Evolutionary conservation across 2,113 vertebrate species (phyloP), one percentile per base, ranked within the genome.

Genomic region (Sciurus niger): DNA sequence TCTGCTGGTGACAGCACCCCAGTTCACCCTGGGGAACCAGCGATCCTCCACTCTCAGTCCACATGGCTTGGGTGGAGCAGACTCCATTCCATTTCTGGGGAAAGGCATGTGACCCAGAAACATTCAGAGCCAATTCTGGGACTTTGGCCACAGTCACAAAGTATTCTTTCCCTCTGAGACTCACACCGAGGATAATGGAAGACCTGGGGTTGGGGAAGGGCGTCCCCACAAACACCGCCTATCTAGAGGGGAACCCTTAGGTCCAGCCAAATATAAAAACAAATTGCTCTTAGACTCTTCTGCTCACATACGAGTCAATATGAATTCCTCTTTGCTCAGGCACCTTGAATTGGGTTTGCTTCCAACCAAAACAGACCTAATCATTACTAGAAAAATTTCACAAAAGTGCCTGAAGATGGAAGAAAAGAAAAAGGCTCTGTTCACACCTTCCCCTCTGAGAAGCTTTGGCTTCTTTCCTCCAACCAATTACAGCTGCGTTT

Each of bases 21-120:
- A 11, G 67, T n/a, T 51, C 63, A 30, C 80, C 77, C n/a, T 34
- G 22, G 77, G 80, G 40, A 70, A 37, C 14, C 20, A 55, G 60
- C 0, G 6, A 28, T 89, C 53, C 63, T 76, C 43, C 2, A 63
- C 20, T 80, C 67, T 94, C 18, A 18, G 34, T 40, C 60, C 89
- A 7, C 9, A 74, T 37, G 70, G 18, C 30, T 58, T 51, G 58
- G 58, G 76, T 55, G 60, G n/a, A 24, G 18, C 48, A 70, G 18
- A 92, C 40, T 34, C 43, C 48, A 76, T 55, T 87, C 18, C 68
- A n/a, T 63, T 84, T 87, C 70, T 70, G 53, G 67, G 74, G 16
- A 68, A 40, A 91, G 70, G 46, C 92, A 60, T 48, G 53, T 77
- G 83, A 91, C 83, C 80, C 82, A 80, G 90, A 96, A 82, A 76